Base-by-base conservation (phyloP, 2,797 vertebrate species). In the Premnoplex brunnescens region DNA sequence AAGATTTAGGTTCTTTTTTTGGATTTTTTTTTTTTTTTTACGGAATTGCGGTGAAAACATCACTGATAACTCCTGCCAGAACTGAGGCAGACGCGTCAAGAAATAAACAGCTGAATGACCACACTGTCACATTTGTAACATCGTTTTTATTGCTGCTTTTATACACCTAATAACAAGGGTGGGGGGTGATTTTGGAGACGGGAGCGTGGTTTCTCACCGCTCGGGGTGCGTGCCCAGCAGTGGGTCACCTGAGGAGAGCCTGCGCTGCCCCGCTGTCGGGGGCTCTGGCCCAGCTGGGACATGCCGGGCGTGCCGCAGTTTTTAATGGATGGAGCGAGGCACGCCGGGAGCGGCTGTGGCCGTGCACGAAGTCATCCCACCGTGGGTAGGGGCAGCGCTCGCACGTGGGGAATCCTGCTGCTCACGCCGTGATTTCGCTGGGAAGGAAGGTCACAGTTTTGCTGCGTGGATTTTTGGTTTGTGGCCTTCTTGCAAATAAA, bases 201-300 rank as follows among this genome's bases (percentile, higher is more conserved):
- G 64, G 46, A 76, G 9, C 12, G 6, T 54, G 8, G 18, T 43
- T 69, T 67, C 71, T 43, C 21, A 7, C 63, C 4, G 67, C 87
- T 44, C 20, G 20, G 44, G 2, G 2, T 37, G 44, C 34, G 71
- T 73, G 63, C 36, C 19, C 8, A 0, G 68, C 89, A 89, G 78
- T 91, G 95, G 96, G 95, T 94, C 95, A 85, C 4, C n/a, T 28
- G 58, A 64, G 89, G 94, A 60, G 87, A 93, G 92, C 41, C 72
- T 89, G 76, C 91, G 64, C 86, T 62, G 44, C 44, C 44, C 44
- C 44, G 44, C 11, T 12, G 27, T 12, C 24, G 28, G 28, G 48
- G 48, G 84, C 91, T 85, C 51, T 48, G 49, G 19, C 91, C 82
- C 85, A 18, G 4, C 28, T 83, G 96, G 85, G 94, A 85, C 89